phyloP scores from a whole-genome alignment of 2,888 invertebrate species.

The Hyposoter didymator region DNA sequence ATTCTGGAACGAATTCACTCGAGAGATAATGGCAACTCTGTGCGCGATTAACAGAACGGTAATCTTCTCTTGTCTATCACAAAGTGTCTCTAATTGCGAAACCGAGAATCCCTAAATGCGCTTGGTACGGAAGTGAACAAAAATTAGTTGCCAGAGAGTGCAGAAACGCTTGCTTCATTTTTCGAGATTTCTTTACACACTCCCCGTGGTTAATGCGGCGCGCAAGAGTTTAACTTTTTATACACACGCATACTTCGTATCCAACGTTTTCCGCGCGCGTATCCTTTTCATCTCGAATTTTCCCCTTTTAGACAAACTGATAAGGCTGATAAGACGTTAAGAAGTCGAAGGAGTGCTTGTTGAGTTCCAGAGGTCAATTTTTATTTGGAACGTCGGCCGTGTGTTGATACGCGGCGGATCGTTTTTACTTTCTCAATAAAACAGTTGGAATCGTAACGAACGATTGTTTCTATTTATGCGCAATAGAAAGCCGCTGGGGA shows the following conservation, averaged over 20 bases:
- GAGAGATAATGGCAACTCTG: conserved; percentile 61
- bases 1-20: conserved; percentile 69
- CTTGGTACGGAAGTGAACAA: neutral
- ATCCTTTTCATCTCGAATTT: neutral
- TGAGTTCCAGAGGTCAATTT: conserved; percentile 27
- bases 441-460: neutral
- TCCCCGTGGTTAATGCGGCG: neutral
- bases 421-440: neutral
- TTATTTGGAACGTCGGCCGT: neutral
- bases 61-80: conserved; percentile 53
- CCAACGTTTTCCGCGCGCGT: neutral
- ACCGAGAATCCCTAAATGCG: conserved; percentile 56
- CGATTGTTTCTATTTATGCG: neutral
- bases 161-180: neutral
- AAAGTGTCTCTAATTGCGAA: conserved; percentile 70
- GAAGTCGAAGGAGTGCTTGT: conserved; percentile 17
- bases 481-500: neutral
- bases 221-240: neutral
- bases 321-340: neutral
- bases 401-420: neutral
- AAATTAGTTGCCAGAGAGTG: neutral
- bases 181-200: neutral
- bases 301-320: conserved; percentile 13
- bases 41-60: conserved; percentile 59
- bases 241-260: neutral